A percentile compares a stretch with the other conserved stretches of the same genome.
Conservation (phyloP, 30 jellyfish, hydroid and myxozoan species). For the Cassiopea xamachana region DNA sequence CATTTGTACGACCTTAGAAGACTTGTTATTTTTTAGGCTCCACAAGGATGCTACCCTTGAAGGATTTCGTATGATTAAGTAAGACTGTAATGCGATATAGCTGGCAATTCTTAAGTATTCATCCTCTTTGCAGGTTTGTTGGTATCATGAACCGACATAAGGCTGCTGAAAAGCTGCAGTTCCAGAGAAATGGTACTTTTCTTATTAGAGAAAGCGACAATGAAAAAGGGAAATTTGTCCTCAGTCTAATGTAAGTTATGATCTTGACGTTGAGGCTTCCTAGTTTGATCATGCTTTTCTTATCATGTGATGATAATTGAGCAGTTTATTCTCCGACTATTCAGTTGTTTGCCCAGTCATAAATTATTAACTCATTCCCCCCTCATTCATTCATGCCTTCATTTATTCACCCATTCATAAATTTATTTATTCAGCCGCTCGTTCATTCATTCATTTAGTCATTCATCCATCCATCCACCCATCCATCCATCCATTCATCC, state of each 20-base stretch:
- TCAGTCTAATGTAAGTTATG: constrained; percentile 60
- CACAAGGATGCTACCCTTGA: not conserved
- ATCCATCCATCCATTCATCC: not conserved
- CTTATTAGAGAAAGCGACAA: constrained; percentile 92
- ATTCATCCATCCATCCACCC: not conserved
- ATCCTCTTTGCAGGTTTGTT: constrained; percentile 65
- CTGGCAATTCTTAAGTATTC: not conserved
- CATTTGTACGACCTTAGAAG: too few relatives aligned
- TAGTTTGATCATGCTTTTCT: not conserved
- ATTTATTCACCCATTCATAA: not conserved
- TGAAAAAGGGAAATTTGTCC: constrained; percentile 52
- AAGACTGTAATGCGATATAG: not conserved
- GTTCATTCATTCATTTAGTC: not conserved
- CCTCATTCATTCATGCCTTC: not conserved
- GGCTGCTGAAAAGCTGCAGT: constrained; percentile 73
- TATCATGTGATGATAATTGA: not conserved
- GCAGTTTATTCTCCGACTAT: not conserved
- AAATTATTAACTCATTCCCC: not conserved
- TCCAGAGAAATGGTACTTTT: constrained; percentile 86
- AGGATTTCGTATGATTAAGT: not conserved
- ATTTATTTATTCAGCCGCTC: not conserved
- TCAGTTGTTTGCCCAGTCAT: not conserved
- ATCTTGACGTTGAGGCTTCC: not conserved
- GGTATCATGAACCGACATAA: constrained; percentile 80
- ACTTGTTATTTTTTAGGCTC: too few relatives aligned